These are phyloP conservation scores for Loriculus beryllinus DNA, from an alignment of 2,797 vertebrate genomes.

Conservation along the genomic window DNA sequence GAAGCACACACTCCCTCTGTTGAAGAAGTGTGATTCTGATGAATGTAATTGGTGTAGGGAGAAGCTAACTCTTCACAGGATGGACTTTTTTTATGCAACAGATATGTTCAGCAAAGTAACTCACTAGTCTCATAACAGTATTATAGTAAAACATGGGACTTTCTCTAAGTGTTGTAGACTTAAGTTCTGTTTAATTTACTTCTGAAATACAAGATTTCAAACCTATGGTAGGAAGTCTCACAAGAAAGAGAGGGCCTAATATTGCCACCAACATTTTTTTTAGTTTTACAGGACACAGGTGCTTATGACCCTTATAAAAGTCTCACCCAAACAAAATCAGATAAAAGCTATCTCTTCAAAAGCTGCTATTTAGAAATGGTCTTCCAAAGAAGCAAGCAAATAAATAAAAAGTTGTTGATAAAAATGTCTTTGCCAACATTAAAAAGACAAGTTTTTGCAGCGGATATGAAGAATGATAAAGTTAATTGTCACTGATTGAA, in stretches of 20 bases:
- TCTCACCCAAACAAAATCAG: neutral
- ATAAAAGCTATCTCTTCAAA: neutral
- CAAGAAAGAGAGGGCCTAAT: neutral
- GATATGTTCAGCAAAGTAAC: neutral
- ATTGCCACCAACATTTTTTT: neutral
- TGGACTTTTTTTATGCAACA: neutral
- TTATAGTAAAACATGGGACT: neutral
- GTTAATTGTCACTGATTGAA: neutral
- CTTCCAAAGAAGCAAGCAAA: neutral
- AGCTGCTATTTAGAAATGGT: neutral
- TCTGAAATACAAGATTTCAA: neutral
- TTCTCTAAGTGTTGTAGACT: neutral
- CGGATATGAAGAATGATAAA: neutral
- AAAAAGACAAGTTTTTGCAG: neutral
- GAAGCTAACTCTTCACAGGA: neutral
- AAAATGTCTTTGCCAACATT: neutral
- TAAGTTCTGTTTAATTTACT: neutral
- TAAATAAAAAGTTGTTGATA: neutral
- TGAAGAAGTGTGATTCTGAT: neutral
- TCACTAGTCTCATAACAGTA: neutral
- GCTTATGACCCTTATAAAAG: neutral
- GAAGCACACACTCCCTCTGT: neutral
- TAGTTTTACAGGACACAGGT: neutral
- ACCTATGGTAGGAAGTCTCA: neutral
- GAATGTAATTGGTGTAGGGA: neutral